Percentiles rank a stretch among this genome's conserved stretches.
phyloP scores from a whole-genome alignment of 2,888 invertebrate genomes.

The Phengaris arion region DNA sequence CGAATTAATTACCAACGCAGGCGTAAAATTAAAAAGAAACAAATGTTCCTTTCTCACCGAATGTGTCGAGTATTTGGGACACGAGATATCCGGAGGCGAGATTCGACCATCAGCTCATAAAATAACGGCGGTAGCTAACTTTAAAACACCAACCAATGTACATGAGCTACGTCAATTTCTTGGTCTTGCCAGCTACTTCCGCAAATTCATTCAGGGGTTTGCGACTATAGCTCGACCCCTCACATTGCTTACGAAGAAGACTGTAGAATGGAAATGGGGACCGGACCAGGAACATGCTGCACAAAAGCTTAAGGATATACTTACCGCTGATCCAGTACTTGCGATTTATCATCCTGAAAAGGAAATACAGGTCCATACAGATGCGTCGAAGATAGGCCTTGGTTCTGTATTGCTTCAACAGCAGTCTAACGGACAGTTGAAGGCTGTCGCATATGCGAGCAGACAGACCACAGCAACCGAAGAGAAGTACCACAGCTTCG shows the following conservation, averaged over 20 bases:
- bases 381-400: not conserved
- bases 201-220: not conserved
- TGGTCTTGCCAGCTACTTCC: slow-evolving; percentile 20
- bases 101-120: slow-evolving; percentile 1
- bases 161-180: slow-evolving; percentile 16
- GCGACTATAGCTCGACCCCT: slow-evolving; percentile 7
- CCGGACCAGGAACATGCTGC: not conserved
- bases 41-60: slow-evolving; percentile 19
- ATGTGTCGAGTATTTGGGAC: slow-evolving; percentile 18
- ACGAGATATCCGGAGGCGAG: not conserved
- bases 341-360: not conserved
- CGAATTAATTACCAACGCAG: not conserved
- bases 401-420: not conserved
- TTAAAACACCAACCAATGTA: slow-evolving; percentile 13
- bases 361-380: not conserved
- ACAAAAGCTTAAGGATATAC: not conserved
- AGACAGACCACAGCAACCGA: not conserved
- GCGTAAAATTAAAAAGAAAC: not conserved
- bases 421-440: not conserved
- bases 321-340: not conserved
- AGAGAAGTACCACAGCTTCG: not conserved
- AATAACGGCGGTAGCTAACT: not conserved
- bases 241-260: not conserved
- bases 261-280: not conserved
- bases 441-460: not conserved